A percentile compares a stretch with the other conserved stretches of the same genome.
These are phyloP conservation scores for Meta bourneti DNA, from an alignment of 2,888 invertebrate genomes.

Conservation along the genomic window DNA sequence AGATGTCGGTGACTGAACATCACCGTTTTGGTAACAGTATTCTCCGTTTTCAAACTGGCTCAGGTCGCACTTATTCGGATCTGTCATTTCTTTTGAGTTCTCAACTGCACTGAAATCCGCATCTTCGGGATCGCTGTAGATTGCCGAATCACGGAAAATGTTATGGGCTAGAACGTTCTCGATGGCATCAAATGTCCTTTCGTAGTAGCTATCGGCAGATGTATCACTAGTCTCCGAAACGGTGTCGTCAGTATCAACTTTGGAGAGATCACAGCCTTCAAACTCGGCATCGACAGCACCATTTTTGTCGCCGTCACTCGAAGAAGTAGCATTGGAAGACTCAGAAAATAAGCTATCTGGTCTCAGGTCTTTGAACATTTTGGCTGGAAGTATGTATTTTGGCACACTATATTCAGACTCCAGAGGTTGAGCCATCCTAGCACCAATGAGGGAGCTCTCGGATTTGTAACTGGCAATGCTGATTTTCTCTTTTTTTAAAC, in stretches of 20 bases:
- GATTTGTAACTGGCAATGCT: conserved; percentile 72
- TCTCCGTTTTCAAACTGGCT: not conserved
- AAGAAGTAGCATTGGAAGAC: conserved; percentile 81
- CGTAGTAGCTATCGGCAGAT: conserved; percentile 87
- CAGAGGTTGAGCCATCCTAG: conserved; percentile 87
- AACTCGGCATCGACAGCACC: conserved; percentile 70
- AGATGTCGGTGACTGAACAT: conserved; percentile 42
- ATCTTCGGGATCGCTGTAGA: conserved; percentile 89
- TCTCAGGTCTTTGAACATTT: conserved; percentile 78
- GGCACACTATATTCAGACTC: conserved; percentile 91
- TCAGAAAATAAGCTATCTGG: conserved; percentile 83
- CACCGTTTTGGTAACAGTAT: conserved; percentile 34
- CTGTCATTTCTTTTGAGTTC: not conserved
- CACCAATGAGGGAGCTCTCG: conserved; percentile 90
- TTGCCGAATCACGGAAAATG: conserved; percentile 90
- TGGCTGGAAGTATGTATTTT: conserved; percentile 84
- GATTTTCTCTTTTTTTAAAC: conserved; percentile 66
- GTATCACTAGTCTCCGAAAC: conserved; percentile 80
- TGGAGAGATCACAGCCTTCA: conserved; percentile 27
- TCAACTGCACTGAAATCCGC: conserved; percentile 73
- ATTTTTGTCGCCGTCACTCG: conserved; percentile 82
- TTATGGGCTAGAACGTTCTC: conserved; percentile 87
- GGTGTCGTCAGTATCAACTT: conserved; percentile 73
- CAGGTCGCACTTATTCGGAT: not conserved
- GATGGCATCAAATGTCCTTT: conserved; percentile 88